Evolutionary conservation across 2,113 vertebrate genomes (phyloP).

Genomic region (Cnemophilus loriae): DNA sequence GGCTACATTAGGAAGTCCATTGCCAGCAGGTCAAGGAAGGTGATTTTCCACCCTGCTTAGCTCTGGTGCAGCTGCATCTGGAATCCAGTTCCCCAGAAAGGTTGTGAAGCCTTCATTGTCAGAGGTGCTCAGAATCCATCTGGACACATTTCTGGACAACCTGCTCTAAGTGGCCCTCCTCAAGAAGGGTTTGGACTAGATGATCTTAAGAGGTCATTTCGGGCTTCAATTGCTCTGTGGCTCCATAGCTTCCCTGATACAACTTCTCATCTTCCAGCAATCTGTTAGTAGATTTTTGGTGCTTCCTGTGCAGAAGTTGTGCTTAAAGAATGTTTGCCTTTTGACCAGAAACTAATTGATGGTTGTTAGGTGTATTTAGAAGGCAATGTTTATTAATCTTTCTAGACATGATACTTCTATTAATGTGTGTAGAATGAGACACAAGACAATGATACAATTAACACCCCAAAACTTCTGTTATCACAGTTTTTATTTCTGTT

Average conservation of each 20-base stretch:
- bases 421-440: neutral
- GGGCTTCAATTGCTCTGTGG: neutral
- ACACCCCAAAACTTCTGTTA: neutral
- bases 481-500: neutral
- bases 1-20: neutral
- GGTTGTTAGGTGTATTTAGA: neutral
- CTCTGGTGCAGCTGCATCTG: neutral
- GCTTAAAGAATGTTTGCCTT: neutral
- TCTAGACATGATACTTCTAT: neutral
- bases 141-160: neutral
- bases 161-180: neutral
- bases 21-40: neutral
- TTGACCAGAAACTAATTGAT: neutral
- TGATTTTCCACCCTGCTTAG: neutral
- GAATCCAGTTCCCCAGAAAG: neutral
- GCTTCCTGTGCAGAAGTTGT: neutral
- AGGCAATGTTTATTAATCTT: neutral
- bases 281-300: neutral
- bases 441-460: neutral
- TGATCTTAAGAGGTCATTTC: neutral
- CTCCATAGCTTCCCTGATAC: neutral
- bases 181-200: neutral
- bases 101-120: neutral
- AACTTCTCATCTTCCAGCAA: neutral
- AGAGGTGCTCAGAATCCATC: neutral